These are phyloP conservation scores for Vidua chalybeata DNA, from an alignment of 2,113 vertebrate species.

Conservation along the genomic window DNA sequence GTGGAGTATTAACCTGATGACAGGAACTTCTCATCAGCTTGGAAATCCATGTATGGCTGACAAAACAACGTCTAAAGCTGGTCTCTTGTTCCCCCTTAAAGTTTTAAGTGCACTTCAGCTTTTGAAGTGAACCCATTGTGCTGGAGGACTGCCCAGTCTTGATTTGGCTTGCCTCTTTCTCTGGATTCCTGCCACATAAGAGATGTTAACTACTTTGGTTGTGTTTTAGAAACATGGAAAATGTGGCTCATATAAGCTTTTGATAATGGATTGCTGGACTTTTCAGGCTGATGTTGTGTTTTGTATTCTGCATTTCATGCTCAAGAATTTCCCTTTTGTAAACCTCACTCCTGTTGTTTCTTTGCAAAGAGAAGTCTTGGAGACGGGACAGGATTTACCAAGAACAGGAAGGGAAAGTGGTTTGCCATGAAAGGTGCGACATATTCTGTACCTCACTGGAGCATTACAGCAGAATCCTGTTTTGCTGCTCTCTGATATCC, in stretches of 20 bases:
- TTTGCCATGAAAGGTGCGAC: neutral
- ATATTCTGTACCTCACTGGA: neutral
- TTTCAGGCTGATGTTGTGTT: neutral
- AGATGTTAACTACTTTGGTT: conserved; percentile 46
- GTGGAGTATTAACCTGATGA: neutral
- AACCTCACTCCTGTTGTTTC: neutral
- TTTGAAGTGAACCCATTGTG: conserved; percentile 39
- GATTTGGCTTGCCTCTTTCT: conserved; percentile 55
- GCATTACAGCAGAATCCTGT: neutral
- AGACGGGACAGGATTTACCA: neutral
- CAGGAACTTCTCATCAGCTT: neutral
- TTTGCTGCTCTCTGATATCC: neutral
- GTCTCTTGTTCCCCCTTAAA: conserved; percentile 72
- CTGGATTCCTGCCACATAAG: conserved; percentile 55
- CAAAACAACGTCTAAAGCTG: neutral
- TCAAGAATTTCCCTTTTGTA: neutral
- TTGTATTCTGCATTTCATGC: neutral
- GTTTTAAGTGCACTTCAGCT: conserved; percentile 11
- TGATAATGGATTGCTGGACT: conserved; percentile 29
- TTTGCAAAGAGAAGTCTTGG: neutral
- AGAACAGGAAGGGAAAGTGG: neutral
- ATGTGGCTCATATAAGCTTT: conserved; percentile 48
- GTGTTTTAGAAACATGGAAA: conserved; percentile 70
- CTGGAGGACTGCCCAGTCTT: conserved; percentile 66
- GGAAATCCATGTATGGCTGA: neutral